Evolutionary conservation across 2,888 invertebrate species (phyloP).

Genomic region (Andrena chrysosceles): DNA sequence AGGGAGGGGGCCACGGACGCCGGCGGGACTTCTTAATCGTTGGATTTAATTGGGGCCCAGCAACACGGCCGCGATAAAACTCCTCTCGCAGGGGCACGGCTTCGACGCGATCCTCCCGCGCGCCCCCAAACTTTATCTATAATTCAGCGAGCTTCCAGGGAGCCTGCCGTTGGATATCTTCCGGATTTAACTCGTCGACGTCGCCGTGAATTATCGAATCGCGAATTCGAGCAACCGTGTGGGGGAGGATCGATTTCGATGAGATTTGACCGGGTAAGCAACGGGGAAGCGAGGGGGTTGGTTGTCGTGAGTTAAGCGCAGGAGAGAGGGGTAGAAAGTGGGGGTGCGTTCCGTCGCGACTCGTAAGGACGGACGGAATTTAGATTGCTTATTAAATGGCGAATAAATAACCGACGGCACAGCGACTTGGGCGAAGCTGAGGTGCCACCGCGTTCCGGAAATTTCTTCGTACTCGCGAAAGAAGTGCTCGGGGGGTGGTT

Average conservation of each 20-base stretch:
- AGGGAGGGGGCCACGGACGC: neutral
- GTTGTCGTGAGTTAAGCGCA: slow-evolving; percentile 37
- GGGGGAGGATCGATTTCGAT: slow-evolving; percentile 74
- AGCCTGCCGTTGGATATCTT: slow-evolving; percentile 30
- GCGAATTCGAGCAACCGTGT: slow-evolving; percentile 56
- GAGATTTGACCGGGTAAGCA: slow-evolving; percentile 73
- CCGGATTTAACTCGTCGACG: slow-evolving; percentile 64
- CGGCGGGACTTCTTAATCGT: slow-evolving; percentile 42
- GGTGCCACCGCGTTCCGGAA: slow-evolving; percentile 44
- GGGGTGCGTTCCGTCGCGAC: slow-evolving; percentile 50
- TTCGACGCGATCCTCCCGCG: neutral
- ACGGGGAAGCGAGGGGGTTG: slow-evolving; percentile 36
- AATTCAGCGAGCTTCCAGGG: slow-evolving; percentile 49
- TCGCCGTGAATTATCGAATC: slow-evolving; percentile 71
- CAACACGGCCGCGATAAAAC: slow-evolving; percentile 22
- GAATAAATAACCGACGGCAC: slow-evolving; percentile 80
- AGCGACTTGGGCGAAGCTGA: slow-evolving; percentile 62
- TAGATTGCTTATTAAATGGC: slow-evolving; percentile 84
- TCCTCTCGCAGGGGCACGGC: slow-evolving; percentile 9
- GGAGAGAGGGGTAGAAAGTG: slow-evolving; percentile 32
- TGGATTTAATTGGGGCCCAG: slow-evolving; percentile 36
- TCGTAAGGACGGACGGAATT: slow-evolving; percentile 81
- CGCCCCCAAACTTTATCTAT: slow-evolving; percentile 63
- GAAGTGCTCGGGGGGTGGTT: neutral
- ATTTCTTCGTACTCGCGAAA: slow-evolving; percentile 54